Percentiles rank a stretch among this genome's conserved stretches.
Conservation (phyloP, 1,140 invertebrate species). For the Drosophila pandora region DNA sequence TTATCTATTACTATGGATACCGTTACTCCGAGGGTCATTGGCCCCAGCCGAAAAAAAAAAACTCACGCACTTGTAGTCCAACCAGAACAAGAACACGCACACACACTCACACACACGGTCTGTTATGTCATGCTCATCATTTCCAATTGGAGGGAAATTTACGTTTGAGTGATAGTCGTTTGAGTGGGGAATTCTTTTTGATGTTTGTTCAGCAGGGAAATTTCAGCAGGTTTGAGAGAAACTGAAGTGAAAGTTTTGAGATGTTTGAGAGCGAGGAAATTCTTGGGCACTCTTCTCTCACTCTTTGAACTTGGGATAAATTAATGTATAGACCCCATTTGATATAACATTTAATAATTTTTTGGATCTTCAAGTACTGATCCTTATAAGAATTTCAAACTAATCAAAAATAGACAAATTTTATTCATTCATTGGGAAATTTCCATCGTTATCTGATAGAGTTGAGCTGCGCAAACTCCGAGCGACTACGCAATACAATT, state of each 20-base stretch:
- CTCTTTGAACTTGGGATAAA: background rate
- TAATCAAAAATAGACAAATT: too few species aligned
- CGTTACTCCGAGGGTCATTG: constrained; percentile 72
- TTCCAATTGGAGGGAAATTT: constrained; percentile 52
- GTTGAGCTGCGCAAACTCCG: constrained; percentile 61
- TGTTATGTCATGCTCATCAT: constrained; percentile 66
- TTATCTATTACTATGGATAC: constrained; percentile 79
- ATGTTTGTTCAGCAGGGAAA: constrained; percentile 12
- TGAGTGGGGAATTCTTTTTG: constrained; percentile 28
- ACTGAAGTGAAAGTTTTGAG: constrained; percentile 2
- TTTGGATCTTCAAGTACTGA: too few species aligned
- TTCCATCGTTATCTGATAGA: constrained; percentile 53
- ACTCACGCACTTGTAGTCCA: constrained; percentile 53
- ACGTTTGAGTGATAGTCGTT: constrained; percentile 20
- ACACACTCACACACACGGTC: constrained; percentile 23
- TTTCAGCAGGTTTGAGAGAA: background rate
- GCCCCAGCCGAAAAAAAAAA: constrained; percentile 44
- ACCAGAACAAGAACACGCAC: constrained; percentile 23
- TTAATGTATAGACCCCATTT: background rate
- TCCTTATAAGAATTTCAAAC: background rate
- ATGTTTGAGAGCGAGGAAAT: constrained; percentile 2
- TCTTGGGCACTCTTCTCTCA: background rate
- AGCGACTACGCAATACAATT: constrained; percentile 73
- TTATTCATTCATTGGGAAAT: background rate
- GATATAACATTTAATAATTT: background rate